Percentiles rank a stretch among this genome's conserved stretches.
These are phyloP conservation scores for Casuarius casuarius DNA, from an alignment of 2,113 vertebrate species.

Conservation along the genomic window DNA sequence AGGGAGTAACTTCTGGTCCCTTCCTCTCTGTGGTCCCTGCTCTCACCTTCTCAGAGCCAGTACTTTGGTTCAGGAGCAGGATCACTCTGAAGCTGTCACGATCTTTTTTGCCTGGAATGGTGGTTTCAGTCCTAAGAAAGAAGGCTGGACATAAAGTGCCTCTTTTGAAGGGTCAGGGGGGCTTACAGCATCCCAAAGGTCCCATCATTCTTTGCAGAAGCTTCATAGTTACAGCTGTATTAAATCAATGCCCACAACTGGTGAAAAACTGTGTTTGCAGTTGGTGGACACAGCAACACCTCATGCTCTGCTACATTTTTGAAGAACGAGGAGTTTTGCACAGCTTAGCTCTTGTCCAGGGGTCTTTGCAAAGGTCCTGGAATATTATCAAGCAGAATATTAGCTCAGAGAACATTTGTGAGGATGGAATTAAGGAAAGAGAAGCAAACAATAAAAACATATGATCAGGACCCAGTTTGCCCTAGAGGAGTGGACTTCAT, in stretches of 20 bases:
- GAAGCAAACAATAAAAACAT: background rate
- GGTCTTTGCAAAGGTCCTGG: background rate
- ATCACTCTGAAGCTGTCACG: background rate
- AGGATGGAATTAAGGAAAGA: background rate
- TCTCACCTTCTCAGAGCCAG: background rate
- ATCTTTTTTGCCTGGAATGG: background rate
- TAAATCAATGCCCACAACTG: conserved; percentile 16
- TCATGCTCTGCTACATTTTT: background rate
- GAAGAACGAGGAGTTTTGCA: background rate
- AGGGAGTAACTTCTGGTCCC: background rate
- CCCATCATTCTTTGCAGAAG: conserved; percentile 11
- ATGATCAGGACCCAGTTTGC: background rate
- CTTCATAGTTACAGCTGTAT: background rate
- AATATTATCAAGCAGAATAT: background rate
- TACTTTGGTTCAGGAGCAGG: background rate
- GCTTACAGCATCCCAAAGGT: background rate
- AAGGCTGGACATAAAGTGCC: background rate
- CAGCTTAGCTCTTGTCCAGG: background rate
- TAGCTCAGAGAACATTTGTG: background rate
- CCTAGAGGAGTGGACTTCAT: background rate
- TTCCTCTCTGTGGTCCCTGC: background rate
- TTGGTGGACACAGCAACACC: background rate
- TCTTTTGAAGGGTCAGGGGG: background rate
- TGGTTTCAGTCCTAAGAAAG: background rate
- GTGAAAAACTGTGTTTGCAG: background rate